phyloP scores from a whole-genome alignment of 1,140 invertebrate genomes.

The Zaprionus inermis region DNA sequence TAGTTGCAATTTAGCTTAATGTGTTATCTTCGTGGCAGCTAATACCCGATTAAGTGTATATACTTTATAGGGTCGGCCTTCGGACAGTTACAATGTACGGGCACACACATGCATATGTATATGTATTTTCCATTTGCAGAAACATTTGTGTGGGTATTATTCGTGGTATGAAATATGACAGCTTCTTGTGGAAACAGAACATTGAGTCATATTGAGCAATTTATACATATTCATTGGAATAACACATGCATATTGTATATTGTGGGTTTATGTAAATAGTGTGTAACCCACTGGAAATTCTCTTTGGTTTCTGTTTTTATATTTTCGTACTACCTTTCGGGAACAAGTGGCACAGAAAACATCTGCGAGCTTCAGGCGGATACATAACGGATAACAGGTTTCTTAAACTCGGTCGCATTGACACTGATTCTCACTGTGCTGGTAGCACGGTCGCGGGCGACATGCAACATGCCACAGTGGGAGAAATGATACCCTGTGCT shows the following conservation, averaged over 20 bases:
- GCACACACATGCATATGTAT: background rate
- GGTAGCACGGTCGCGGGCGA: background rate
- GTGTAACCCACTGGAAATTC: background rate
- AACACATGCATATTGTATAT: background rate
- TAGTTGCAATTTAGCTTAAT: background rate
- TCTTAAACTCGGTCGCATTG: constrained; percentile 9
- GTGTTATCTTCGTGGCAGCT: background rate
- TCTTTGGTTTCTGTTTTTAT: background rate
- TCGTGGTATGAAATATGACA: background rate
- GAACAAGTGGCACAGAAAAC: background rate
- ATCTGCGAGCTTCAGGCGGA: background rate
- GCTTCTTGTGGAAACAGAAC: background rate
- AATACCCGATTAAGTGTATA: background rate
- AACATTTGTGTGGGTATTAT: background rate
- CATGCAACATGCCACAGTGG: constrained; percentile 2
- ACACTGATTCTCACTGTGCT: background rate
- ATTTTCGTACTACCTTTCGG: background rate
- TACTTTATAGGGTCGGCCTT: constrained; percentile 4
- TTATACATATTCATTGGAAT: background rate
- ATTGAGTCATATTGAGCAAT: background rate
- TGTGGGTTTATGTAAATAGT: background rate
- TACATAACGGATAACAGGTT: constrained; percentile 2
- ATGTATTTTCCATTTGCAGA: background rate
- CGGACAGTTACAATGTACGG: background rate
- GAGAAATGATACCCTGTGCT: constrained; percentile 2